A percentile compares a stretch with the other conserved stretches of the same genome.
Conservation (phyloP, 2,888 invertebrate genomes). For the Drosophila meridiana region DNA sequence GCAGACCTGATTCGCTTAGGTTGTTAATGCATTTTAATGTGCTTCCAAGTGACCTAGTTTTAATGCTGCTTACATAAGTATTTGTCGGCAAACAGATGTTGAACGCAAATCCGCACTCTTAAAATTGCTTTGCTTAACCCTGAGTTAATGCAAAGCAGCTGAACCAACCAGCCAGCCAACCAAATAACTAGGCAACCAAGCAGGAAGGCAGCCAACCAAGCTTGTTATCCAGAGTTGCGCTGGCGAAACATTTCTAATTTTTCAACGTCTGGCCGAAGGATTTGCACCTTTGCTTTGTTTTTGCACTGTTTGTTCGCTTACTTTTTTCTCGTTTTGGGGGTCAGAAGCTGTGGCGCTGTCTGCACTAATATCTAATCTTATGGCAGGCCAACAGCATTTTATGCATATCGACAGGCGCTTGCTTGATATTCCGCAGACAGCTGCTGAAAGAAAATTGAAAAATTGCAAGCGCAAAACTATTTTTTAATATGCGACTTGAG, state of each 20-base stretch:
- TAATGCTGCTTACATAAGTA: conserved; percentile 19
- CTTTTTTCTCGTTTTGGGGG: background rate
- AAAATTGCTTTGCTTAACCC: conserved; percentile 52
- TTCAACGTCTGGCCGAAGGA: conserved; percentile 69
- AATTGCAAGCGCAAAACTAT: conserved; percentile 54
- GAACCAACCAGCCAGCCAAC: conserved; percentile 36
- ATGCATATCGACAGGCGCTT: conserved; percentile 73
- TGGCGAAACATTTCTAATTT: conserved; percentile 75
- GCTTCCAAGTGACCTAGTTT: conserved; percentile 47
- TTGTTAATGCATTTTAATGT: conserved; percentile 37
- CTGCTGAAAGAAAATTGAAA: conserved; percentile 53
- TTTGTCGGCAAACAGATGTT: conserved; percentile 50
- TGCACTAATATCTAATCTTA: conserved; percentile 72
- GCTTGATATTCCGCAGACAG: conserved; percentile 74
- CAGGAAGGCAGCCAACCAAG: conserved; percentile 9
- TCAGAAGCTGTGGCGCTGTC: conserved; percentile 52
- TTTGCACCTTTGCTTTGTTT: conserved; percentile 47
- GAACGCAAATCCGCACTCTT: conserved; percentile 40
- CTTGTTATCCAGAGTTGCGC: conserved; percentile 46
- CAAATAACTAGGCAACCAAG: conserved; percentile 18
- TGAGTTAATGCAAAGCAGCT: conserved; percentile 74
- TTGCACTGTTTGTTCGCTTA: background rate
- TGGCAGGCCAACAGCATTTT: conserved; percentile 68
- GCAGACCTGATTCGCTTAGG: conserved; percentile 18
- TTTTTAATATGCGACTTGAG: conserved; percentile 72